Evolutionary conservation across 2,797 vertebrate species (phyloP).

Genomic region (Megaceryle alcyon): DNA sequence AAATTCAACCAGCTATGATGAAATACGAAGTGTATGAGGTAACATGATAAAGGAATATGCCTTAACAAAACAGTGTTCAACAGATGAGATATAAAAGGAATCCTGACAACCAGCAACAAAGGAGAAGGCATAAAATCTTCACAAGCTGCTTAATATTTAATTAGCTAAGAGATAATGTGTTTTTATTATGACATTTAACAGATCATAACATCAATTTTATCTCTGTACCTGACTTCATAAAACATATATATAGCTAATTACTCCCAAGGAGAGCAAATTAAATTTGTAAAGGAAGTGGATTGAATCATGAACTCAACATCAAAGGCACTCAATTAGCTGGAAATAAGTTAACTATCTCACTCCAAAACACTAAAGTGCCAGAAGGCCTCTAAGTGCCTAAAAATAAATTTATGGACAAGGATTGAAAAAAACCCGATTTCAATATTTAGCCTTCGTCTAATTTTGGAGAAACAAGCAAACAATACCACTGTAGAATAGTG

Average conservation of each 20-base stretch:
- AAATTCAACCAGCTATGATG: background rate
- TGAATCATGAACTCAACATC: slow-evolving; percentile 33
- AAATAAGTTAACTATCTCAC: slow-evolving; percentile 1
- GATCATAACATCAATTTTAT: background rate
- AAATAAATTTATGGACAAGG: background rate
- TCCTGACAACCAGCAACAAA: background rate
- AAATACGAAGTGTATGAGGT: background rate
- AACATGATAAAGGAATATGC: background rate
- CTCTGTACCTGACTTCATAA: slow-evolving; percentile 17
- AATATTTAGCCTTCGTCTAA: background rate
- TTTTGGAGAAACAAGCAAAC: background rate
- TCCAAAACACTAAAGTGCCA: background rate
- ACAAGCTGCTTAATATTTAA: slow-evolving; percentile 13
- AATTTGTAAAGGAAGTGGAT: slow-evolving; percentile 9
- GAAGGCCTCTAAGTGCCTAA: background rate
- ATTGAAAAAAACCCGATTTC: background rate
- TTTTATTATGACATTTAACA: slow-evolving; percentile 33
- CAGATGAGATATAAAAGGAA: slow-evolving; percentile 12
- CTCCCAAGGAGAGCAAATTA: slow-evolving; percentile 11
- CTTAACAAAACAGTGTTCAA: background rate
- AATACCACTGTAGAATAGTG: background rate
- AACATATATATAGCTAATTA: background rate
- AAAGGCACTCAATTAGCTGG: slow-evolving; percentile 11
- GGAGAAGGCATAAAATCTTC: background rate
- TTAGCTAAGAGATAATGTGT: slow-evolving; percentile 34